phyloP scores from a whole-genome alignment of 2,888 invertebrate species.

The Aphodius sticticus region DNA sequence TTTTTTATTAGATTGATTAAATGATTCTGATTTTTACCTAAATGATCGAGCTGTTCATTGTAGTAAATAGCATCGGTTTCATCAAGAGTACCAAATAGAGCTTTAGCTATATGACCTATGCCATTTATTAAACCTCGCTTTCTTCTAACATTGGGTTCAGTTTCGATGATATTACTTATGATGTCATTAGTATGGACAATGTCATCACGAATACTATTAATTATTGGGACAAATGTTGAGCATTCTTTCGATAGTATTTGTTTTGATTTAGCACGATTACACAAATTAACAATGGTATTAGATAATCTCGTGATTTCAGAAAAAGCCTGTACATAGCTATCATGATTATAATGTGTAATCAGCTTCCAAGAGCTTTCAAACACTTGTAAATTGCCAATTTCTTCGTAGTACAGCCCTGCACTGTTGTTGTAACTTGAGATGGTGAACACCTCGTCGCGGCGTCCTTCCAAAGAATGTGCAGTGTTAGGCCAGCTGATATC shows the following conservation, averaged over 20 bases:
- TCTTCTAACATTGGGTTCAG: neutral
- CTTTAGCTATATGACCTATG: neutral
- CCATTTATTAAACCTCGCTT: slow-evolving; percentile 7
- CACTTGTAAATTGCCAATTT: slow-evolving; percentile 9
- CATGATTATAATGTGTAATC: neutral
- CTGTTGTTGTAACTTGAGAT: slow-evolving; percentile 6
- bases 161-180: neutral
- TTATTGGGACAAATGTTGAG: too few species aligned
- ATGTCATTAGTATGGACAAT: neutral
- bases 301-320: too few species aligned
- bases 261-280: too few species aligned
- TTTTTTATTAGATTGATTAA: neutral
- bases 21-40: slow-evolving; percentile 4
- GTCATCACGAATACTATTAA: too few species aligned
- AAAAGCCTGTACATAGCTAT: neutral
- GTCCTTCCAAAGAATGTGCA: neutral
- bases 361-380: neutral
- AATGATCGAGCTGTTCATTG: neutral
- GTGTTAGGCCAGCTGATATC: slow-evolving; percentile 1
- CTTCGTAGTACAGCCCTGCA: slow-evolving; percentile 10
- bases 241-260: too few species aligned
- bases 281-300: too few species aligned
- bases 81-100: neutral
- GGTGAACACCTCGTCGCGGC: neutral
- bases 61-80: slow-evolving; percentile 7